A percentile compares a stretch with the other conserved stretches of the same genome.
These are phyloP conservation scores for Paradoxurus hermaphroditus DNA, from an alignment of 2,113 vertebrate species.

Conservation along the genomic window DNA sequence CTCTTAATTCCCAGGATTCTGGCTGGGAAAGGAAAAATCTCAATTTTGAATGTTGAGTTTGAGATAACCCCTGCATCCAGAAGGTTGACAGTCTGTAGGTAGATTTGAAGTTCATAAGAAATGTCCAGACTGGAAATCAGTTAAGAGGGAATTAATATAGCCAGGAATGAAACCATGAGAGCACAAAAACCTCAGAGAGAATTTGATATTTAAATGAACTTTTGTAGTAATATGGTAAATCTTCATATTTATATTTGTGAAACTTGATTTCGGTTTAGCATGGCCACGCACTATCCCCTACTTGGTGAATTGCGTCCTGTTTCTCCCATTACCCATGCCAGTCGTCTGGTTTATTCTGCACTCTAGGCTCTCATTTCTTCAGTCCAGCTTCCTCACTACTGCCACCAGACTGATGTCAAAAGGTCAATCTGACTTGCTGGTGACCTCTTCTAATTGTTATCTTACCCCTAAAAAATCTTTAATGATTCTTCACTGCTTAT, in stretches of 20 bases:
- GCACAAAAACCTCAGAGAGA: background rate
- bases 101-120: background rate
- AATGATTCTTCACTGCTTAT: background rate
- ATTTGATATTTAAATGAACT: background rate
- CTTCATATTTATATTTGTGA: background rate
- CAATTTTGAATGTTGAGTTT: background rate
- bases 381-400: background rate
- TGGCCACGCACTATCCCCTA: accelerated
- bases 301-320: background rate
- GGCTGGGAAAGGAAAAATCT: background rate
- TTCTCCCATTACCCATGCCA: background rate
- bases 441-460: background rate
- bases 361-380: background rate
- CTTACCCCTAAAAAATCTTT: background rate
- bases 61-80: background rate
- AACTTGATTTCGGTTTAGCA: background rate
- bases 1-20: background rate
- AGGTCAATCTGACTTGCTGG: background rate
- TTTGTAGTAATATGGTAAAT: background rate
- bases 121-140: background rate
- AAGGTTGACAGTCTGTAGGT: background rate
- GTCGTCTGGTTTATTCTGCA: background rate
- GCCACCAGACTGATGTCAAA: background rate
- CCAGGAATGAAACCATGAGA: background rate
- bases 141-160: background rate